A percentile compares a stretch with the other conserved stretches of the same genome.
Evolutionary conservation across 1,140 invertebrate species (phyloP).

Genomic region (Caerostris extrusa): DNA sequence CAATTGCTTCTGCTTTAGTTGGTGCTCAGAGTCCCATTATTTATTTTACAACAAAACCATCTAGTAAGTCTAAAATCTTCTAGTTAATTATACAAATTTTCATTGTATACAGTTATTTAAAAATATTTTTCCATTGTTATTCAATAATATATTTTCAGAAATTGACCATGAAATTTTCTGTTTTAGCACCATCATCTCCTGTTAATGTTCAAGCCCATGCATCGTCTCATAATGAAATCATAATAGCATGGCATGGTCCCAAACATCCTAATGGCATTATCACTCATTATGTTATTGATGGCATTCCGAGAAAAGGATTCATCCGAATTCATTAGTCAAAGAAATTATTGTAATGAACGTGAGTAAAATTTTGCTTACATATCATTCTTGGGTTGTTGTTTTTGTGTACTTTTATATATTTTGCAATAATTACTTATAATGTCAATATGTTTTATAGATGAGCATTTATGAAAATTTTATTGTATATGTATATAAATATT

Average conservation of each 20-base stretch:
- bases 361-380: conserved; percentile 77
- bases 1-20: conserved; percentile 90
- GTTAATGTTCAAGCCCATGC: conserved; percentile 84
- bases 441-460: too few species aligned
- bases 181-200: conserved; percentile 86
- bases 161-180: conserved; percentile 76
- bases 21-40: conserved; percentile 86
- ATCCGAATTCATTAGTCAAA: conserved; percentile 83
- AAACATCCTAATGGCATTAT: conserved; percentile 90
- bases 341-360: conserved; percentile 86
- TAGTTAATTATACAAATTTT: background rate
- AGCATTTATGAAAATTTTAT: too few species aligned
- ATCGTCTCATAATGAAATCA: conserved; percentile 85
- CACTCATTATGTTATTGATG: conserved; percentile 88
- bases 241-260: conserved; percentile 90
- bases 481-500: too few species aligned
- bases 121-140: conserved; percentile 51
- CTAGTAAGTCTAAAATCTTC: conserved; percentile 82
- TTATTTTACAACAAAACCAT: conserved; percentile 90
- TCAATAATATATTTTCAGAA: too few species aligned
- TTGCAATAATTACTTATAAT: too few species aligned
- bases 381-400: background rate
- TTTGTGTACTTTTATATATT: background rate
- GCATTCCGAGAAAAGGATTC: conserved; percentile 83
- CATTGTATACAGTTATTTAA: background rate